Conservation (phyloP, 2,797 vertebrate genomes). For the Sardinella longiceps region DNA sequence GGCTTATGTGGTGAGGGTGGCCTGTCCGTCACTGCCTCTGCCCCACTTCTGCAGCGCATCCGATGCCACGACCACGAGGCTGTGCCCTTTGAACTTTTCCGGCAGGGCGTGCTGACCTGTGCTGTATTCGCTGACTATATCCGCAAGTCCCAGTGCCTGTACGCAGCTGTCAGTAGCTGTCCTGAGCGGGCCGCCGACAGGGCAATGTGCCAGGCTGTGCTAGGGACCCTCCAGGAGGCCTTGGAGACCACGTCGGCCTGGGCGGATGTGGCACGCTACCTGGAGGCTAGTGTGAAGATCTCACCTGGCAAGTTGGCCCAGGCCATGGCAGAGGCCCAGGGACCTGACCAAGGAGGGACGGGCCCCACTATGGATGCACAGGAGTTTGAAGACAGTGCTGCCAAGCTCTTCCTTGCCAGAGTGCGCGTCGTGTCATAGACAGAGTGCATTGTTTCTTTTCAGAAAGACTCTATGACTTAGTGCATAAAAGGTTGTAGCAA, state of each 20-base stretch:
- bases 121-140: conserved; percentile 89
- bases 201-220: conserved; percentile 80
- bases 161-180: conserved; percentile 76
- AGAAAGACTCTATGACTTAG: not conserved
- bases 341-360: conserved; percentile 59
- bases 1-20: conserved; percentile 83
- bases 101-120: conserved; percentile 87
- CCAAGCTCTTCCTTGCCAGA: conserved; percentile 84
- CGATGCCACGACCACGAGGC: conserved; percentile 90
- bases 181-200: conserved; percentile 70
- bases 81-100: conserved; percentile 88
- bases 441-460: too few species aligned
- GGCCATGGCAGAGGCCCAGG: conserved; percentile 80
- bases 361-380: conserved; percentile 81
- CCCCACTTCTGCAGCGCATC: conserved; percentile 81
- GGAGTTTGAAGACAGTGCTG: conserved; percentile 88
- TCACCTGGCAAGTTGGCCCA: conserved; percentile 82
- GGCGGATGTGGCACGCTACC: conserved; percentile 71
- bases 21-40: conserved; percentile 76
- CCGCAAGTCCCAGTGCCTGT: conserved; percentile 82
- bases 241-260: conserved; percentile 70
- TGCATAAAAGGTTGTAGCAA: not conserved
- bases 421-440: conserved; percentile 83
- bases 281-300: conserved; percentile 89
- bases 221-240: conserved; percentile 85